Conservation (phyloP, 2,888 invertebrate genomes). For the Magallana nippona region DNA sequence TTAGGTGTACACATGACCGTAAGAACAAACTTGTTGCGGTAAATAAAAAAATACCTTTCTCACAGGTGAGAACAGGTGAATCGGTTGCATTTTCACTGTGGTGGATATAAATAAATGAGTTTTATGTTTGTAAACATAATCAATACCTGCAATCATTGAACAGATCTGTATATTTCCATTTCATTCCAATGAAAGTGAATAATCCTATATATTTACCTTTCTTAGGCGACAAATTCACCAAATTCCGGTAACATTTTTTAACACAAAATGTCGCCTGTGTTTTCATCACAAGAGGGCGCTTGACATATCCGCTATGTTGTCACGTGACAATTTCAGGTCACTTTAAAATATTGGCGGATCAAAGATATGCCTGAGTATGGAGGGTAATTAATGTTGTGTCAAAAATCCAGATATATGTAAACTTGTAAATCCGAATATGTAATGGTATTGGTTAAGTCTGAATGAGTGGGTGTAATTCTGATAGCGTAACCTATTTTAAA, state of each 20-base stretch:
- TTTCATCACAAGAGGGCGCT: slow-evolving; percentile 44
- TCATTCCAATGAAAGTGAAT: neutral
- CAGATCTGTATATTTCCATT: slow-evolving; percentile 5
- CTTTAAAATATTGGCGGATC: neutral
- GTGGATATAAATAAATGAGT: no score
- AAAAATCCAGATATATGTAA: no score
- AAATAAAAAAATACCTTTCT: slow-evolving; percentile 13
- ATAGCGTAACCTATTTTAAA: no score
- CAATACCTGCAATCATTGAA: neutral
- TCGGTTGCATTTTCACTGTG: no score
- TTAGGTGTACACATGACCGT: no score
- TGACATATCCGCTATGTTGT: slow-evolving; percentile 23
- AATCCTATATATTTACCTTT: neutral
- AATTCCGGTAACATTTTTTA: slow-evolving; percentile 41
- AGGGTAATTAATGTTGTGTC: no score
- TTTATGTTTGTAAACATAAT: no score
- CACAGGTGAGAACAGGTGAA: slow-evolving; percentile 14
- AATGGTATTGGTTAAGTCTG: no score
- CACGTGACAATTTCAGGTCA: neutral
- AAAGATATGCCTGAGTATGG: neutral
- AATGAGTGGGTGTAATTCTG: no score
- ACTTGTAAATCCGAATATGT: no score
- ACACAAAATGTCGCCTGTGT: slow-evolving; percentile 45
- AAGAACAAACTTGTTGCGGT: neutral
- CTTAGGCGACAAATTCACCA: neutral